Evolutionary conservation across 2,113 vertebrate genomes (phyloP).

Genomic region (Vulpes vulpes): DNA sequence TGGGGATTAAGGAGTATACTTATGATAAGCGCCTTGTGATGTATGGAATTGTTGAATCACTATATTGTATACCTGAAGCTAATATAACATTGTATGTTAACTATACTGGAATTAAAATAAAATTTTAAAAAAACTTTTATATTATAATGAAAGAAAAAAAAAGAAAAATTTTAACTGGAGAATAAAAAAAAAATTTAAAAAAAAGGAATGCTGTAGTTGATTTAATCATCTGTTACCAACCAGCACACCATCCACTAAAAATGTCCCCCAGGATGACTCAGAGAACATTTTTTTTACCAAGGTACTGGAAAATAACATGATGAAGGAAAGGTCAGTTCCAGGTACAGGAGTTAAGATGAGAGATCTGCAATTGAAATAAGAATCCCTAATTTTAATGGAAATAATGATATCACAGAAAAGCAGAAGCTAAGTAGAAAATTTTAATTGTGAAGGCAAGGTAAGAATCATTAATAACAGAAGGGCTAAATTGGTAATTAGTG

Average conservation of each 20-base stretch:
- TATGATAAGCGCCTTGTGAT: too few relatives aligned
- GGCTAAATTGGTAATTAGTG: not conserved
- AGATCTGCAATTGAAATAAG: not conserved
- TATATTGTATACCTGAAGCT: too few relatives aligned
- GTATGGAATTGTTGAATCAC: too few relatives aligned
- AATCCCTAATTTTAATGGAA: not conserved
- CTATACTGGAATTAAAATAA: too few relatives aligned
- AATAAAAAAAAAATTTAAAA: not conserved
- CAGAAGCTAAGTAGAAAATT: not conserved
- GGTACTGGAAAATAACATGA: not conserved
- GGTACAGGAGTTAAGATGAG: not conserved
- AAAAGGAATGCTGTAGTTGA: not conserved
- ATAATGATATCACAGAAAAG: not conserved
- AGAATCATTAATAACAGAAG: not conserved
- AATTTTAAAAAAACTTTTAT: not conserved
- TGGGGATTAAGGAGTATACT: too few relatives aligned
- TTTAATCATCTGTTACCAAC: not conserved
- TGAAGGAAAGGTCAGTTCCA: not conserved
- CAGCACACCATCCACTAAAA: not conserved
- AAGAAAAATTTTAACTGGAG: not conserved
- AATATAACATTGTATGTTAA: too few relatives aligned
- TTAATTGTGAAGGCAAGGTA: not conserved
- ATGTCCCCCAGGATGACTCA: not conserved
- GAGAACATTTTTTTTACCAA: not conserved
- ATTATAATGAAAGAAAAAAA: not conserved